Conservation (phyloP, 2,797 vertebrate genomes). For the Oreonectes daqikongensis region DNA sequence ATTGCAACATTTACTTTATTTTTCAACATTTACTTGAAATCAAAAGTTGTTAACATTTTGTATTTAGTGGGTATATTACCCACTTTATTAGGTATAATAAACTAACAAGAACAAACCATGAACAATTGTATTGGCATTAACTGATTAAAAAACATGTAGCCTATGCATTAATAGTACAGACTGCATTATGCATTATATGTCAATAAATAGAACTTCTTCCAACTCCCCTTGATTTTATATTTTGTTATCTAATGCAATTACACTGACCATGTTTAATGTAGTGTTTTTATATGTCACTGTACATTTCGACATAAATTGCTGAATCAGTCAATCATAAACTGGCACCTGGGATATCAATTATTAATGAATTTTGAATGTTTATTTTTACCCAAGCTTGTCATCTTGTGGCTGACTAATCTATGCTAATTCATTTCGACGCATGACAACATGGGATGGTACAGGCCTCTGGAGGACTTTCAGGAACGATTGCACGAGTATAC, state of each 20-base stretch:
- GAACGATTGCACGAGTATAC: not conserved
- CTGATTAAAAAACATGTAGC: too few relatives aligned
- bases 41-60: too few relatives aligned
- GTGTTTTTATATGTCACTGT: not conserved
- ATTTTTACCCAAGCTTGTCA: slow-evolving; percentile 9
- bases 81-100: too few relatives aligned
- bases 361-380: slow-evolving; percentile 35
- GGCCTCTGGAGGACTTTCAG: not conserved
- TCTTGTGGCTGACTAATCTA: slow-evolving; percentile 25
- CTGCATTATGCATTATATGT: too few relatives aligned
- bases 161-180: too few relatives aligned
- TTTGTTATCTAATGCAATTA: not conserved
- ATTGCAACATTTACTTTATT: too few relatives aligned
- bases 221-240: not conserved
- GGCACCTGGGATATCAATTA: slow-evolving; percentile 10
- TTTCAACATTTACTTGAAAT: too few relatives aligned
- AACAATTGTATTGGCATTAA: too few relatives aligned
- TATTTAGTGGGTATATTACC: too few relatives aligned
- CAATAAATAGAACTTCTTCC: not conserved
- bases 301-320: not conserved
- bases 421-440: slow-evolving; percentile 22
- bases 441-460: slow-evolving; percentile 11
- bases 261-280: not conserved
- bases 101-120: too few relatives aligned
- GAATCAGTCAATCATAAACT: slow-evolving; percentile 5